Percentiles rank a stretch among this genome's conserved stretches.
Evolutionary conservation across 2,797 vertebrate genomes (phyloP).

Genomic region (Coilia nasus): DNA sequence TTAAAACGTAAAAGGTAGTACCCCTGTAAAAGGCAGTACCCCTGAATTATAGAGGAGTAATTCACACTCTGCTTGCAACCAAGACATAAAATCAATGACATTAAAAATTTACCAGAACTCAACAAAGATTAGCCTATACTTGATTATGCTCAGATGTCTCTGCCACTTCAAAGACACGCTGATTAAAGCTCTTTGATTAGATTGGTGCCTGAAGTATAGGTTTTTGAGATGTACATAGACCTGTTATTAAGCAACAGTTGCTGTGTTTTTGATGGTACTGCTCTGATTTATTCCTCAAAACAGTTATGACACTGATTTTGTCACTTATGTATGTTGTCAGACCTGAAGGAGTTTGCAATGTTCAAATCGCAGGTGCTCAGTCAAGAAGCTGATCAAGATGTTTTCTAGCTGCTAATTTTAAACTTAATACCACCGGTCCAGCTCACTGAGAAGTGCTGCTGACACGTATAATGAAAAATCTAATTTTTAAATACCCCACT

Average conservation of each 20-base stretch:
- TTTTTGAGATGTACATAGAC: not conserved
- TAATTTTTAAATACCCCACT: not conserved
- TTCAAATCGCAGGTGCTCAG: not conserved
- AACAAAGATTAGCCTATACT: not conserved
- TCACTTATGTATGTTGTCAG: not conserved
- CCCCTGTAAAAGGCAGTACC: no score
- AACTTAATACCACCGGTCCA: not conserved
- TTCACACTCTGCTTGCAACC: no score
- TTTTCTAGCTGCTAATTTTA: not conserved
- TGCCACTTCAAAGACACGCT: not conserved
- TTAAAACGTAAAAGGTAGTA: no score
- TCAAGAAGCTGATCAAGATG: not conserved
- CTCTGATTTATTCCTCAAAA: not conserved
- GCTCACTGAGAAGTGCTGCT: not conserved
- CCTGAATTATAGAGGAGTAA: no score
- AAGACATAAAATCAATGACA: not conserved
- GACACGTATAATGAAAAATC: constrained; percentile 10
- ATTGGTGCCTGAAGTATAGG: not conserved
- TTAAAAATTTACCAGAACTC: not conserved
- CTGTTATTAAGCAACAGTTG: not conserved
- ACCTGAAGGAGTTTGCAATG: not conserved
- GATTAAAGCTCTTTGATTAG: not conserved
- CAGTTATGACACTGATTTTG: not conserved
- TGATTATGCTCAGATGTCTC: not conserved
- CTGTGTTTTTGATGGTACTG: not conserved